Percentiles rank a stretch among this genome's conserved stretches.
These are phyloP conservation scores for Dolomedes plantarius DNA, from an alignment of 2,888 invertebrate genomes.

Conservation along the genomic window DNA sequence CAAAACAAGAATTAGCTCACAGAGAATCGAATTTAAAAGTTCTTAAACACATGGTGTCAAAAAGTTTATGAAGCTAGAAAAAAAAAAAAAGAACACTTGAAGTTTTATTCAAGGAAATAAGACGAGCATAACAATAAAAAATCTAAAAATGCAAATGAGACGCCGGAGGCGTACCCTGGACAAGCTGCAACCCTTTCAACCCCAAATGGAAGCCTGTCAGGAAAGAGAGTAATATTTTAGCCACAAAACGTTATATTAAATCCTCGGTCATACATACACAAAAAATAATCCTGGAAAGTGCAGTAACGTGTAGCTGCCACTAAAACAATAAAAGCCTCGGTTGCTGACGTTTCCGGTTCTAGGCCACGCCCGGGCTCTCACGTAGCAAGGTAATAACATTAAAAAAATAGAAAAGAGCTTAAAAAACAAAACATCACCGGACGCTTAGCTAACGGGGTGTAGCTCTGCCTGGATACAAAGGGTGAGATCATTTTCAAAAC, in stretches of 20 bases:
- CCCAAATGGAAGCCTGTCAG: not conserved
- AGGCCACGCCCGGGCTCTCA: conserved; percentile 45
- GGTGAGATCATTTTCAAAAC: conserved; percentile 52
- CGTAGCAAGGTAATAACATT: conserved; percentile 21
- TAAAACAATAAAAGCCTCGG: conserved; percentile 32
- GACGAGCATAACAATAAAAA: too few species aligned
- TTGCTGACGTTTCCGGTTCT: conserved; percentile 43
- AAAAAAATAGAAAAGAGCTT: not conserved
- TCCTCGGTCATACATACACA: not conserved
- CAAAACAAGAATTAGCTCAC: too few species aligned
- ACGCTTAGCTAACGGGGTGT: conserved; percentile 45
- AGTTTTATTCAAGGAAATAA: too few species aligned
- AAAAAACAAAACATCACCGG: conserved; percentile 31
- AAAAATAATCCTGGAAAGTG: conserved; percentile 38
- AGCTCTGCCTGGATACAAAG: conserved; percentile 49
- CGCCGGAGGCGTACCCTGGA: not conserved
- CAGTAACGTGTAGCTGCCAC: conserved; percentile 34
- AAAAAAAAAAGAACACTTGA: too few species aligned
- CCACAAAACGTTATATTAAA: not conserved
- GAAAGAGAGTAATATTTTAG: not conserved
- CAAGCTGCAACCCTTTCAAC: not conserved
- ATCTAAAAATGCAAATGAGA: not conserved
- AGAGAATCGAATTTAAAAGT: too few species aligned
- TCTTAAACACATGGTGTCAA: too few species aligned
- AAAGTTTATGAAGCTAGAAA: too few species aligned